Percentiles rank a stretch among this genome's conserved stretches.
Conservation (phyloP, 2,113 vertebrate species). For the Passer montanus region DNA sequence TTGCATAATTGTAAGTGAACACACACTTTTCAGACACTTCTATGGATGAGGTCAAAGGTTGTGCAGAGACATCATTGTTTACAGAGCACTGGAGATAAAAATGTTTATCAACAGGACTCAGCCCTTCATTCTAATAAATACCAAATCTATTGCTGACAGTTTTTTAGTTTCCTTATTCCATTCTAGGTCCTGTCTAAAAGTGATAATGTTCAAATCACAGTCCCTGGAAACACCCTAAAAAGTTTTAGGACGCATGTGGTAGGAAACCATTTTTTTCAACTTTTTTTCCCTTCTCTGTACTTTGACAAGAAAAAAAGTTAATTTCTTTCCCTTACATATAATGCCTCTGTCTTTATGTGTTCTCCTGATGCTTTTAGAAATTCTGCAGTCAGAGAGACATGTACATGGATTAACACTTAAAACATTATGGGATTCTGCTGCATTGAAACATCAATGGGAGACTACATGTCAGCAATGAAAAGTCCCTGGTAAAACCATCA, state of each 20-base stretch:
- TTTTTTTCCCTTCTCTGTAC: neutral
- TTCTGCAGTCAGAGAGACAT: neutral
- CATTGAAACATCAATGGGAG: neutral
- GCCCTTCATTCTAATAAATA: neutral
- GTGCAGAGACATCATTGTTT: neutral
- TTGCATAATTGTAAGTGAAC: neutral
- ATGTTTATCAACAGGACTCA: neutral
- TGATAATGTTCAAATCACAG: neutral
- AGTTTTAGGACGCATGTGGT: neutral
- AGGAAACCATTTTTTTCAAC: neutral
- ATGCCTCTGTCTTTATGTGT: neutral
- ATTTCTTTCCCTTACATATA: neutral
- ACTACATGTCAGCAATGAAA: neutral
- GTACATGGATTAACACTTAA: neutral
- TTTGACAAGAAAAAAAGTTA: neutral
- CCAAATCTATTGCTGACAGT: neutral
- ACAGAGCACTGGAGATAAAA: neutral
- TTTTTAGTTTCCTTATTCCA: neutral
- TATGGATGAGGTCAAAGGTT: fast-evolving
- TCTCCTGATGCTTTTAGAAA: neutral
- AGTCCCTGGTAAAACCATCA: neutral
- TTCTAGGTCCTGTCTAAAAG: neutral
- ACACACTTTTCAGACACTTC: neutral
- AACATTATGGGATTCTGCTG: neutral
- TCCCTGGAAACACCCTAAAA: neutral